These are phyloP conservation scores for Bombylius discolor DNA, from an alignment of 2,888 invertebrate species.

Conservation along the genomic window DNA sequence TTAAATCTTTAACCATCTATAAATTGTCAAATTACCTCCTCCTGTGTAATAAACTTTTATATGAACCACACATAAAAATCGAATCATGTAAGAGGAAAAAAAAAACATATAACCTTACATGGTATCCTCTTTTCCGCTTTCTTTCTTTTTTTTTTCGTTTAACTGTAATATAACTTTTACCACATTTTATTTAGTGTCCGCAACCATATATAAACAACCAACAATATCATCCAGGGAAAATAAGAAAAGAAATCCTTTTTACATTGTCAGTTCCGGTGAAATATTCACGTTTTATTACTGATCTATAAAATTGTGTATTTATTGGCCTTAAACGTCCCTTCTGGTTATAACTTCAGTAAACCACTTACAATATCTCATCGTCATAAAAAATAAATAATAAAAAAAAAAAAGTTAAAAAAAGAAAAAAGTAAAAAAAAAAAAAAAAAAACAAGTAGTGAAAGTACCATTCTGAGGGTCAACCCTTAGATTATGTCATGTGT, in stretches of 20 bases:
- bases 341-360: slow-evolving; percentile 9
- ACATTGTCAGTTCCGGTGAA: slow-evolving; percentile 10
- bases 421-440: neutral
- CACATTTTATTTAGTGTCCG: too few relatives aligned
- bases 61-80: neutral
- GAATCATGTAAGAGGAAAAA: neutral
- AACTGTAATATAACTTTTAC: too few relatives aligned
- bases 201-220: too few relatives aligned
- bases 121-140: neutral
- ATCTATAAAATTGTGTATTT: slow-evolving; percentile 23
- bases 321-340: slow-evolving; percentile 21
- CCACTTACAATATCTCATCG: slow-evolving; percentile 14
- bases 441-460: slow-evolving; percentile 3
- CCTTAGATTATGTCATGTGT: neutral
- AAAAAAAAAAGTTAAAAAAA: neutral
- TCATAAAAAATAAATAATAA: neutral
- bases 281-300: slow-evolving; percentile 7
- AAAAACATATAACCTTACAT: neutral
- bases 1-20: neutral
- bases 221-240: too few relatives aligned
- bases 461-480: neutral
- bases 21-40: neutral
- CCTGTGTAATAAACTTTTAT: neutral
- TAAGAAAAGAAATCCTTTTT: neutral
- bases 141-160: too few relatives aligned